phyloP scores from a whole-genome alignment of 2,888 invertebrate species.

The Brachypterus glaber region DNA sequence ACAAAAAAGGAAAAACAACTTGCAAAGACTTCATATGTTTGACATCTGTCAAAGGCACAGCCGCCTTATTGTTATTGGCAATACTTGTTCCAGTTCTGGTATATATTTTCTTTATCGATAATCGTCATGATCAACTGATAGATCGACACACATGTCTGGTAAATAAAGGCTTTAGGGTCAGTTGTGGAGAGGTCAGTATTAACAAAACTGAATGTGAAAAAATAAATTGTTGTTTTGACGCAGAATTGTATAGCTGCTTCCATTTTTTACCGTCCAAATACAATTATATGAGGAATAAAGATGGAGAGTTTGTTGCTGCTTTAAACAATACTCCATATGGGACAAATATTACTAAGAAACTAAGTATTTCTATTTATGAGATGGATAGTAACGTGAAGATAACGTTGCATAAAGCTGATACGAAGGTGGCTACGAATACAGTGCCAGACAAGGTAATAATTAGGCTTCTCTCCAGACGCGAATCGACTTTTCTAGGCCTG shows the following conservation, averaged over 20 bases:
- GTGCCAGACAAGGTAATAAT: no score
- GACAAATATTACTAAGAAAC: neutral
- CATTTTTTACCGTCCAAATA: constrained; percentile 36
- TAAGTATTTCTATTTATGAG: neutral
- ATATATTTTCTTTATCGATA: constrained; percentile 24
- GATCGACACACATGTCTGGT: constrained; percentile 28
- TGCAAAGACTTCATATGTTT: constrained; percentile 10
- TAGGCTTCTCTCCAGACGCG: no score
- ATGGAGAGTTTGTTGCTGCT: neutral
- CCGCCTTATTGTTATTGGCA: constrained; percentile 21
- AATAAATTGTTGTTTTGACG: constrained; percentile 33
- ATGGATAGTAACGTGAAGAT: neutral
- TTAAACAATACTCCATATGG: neutral
- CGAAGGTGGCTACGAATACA: no score
- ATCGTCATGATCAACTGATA: constrained; percentile 11
- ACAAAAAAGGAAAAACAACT: constrained; percentile 4
- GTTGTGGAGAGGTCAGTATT: constrained; percentile 31
- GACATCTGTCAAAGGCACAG: constrained; percentile 15
- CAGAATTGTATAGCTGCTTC: constrained; percentile 27
- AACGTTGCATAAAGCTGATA: neutral
- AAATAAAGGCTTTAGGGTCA: constrained; percentile 27
- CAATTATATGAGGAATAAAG: constrained; percentile 23
- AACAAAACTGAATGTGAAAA: constrained; percentile 24
- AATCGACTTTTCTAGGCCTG: no score
- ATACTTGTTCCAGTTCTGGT: constrained; percentile 23